These are phyloP conservation scores for Onthophagus sagittarius DNA, from an alignment of 2,888 invertebrate genomes.

Conservation along the genomic window DNA sequence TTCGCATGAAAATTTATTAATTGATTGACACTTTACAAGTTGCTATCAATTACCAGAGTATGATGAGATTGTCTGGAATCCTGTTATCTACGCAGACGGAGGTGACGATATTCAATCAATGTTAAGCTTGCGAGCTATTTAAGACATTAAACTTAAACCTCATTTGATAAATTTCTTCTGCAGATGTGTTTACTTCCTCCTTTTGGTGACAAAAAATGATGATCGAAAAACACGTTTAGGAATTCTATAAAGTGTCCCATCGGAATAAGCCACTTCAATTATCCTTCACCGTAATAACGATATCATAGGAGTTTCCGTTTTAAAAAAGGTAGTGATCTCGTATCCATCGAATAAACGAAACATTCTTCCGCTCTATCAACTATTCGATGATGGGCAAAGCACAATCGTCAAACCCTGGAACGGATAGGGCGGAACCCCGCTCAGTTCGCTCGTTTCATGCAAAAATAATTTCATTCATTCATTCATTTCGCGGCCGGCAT, in stretches of 20 bases:
- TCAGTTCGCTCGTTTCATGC: constrained; percentile 11
- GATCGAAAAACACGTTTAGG: too few relatives aligned
- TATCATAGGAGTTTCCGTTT: background rate
- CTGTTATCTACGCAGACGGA: background rate
- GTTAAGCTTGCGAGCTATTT: background rate
- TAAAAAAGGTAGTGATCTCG: background rate
- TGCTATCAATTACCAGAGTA: background rate
- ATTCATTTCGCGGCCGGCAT: constrained; percentile 14
- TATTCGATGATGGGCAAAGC: constrained; percentile 9
- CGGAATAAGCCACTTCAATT: too few relatives aligned
- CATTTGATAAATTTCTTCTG: background rate
- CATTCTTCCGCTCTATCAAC: constrained; percentile 15
- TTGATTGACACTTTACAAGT: background rate
- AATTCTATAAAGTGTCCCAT: too few relatives aligned
- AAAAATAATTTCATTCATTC: constrained; percentile 20
- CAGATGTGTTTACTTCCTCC: too few relatives aligned
- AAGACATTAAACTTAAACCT: background rate
- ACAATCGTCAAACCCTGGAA: constrained; percentile 5
- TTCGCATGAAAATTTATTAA: background rate
- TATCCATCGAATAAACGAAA: constrained; percentile 4
- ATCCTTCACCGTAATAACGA: background rate
- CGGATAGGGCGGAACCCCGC: background rate
- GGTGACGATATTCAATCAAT: background rate
- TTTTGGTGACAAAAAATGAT: too few relatives aligned
- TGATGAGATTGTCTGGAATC: background rate